phyloP scores from a whole-genome alignment of 2,797 vertebrate genomes.

The Megaceryle alcyon region DNA sequence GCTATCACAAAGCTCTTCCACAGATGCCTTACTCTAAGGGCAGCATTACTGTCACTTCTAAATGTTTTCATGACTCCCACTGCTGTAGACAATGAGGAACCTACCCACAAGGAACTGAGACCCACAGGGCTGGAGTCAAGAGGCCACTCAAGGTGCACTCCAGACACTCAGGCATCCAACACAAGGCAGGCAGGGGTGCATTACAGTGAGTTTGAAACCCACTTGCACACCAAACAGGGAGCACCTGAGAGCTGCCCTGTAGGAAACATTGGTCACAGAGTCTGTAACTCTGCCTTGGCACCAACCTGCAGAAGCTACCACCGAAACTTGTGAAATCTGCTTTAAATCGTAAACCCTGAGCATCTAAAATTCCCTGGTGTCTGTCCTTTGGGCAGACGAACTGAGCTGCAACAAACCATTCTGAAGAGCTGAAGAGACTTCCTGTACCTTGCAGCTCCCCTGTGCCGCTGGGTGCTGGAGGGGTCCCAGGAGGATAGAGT shows the following conservation, averaged over 20 bases:
- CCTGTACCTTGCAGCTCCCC: background rate
- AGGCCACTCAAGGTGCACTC: background rate
- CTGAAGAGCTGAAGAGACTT: background rate
- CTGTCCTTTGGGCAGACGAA: background rate
- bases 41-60: background rate
- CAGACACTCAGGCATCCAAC: background rate
- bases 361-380: background rate
- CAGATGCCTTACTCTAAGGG: background rate
- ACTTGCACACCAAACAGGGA: background rate
- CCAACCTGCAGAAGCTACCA: background rate
- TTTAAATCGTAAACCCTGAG: background rate
- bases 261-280: background rate
- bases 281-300: background rate
- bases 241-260: background rate
- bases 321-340: background rate
- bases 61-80: background rate
- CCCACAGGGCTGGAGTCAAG: background rate
- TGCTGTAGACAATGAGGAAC: background rate
- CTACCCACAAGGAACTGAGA: background rate
- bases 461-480: background rate
- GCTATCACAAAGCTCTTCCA: background rate
- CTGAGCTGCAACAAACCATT: accelerated
- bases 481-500: background rate
- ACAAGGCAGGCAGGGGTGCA: accelerated
- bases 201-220: background rate